phyloP scores from a whole-genome alignment of 2,113 vertebrate genomes.

The Macrotus californicus region DNA sequence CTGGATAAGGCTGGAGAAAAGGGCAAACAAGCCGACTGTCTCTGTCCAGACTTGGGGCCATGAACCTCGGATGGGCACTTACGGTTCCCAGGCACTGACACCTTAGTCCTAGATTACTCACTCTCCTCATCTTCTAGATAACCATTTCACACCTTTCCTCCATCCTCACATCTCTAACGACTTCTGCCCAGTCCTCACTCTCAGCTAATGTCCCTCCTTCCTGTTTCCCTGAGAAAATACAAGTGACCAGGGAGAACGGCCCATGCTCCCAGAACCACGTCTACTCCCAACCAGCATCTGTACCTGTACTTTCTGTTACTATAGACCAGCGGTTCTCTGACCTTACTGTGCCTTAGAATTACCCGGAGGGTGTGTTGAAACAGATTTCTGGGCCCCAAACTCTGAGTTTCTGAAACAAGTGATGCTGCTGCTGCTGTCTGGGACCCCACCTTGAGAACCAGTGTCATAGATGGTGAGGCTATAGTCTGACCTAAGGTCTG shows the following conservation, averaged over 20 bases:
- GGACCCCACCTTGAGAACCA: not conserved
- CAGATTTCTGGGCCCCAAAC: not conserved
- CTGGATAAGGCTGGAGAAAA: not conserved
- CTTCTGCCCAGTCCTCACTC: not conserved
- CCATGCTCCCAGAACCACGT: not conserved
- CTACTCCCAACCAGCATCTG: not conserved
- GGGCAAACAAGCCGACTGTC: not conserved
- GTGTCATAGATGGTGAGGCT: not conserved
- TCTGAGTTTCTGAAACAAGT: not conserved
- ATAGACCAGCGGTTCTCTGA: not conserved
- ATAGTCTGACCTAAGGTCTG: not conserved
- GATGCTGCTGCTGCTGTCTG: not conserved
- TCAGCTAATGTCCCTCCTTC: not conserved
- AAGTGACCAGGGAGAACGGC: not conserved
- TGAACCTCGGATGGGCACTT: not conserved
- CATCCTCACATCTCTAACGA: not conserved
- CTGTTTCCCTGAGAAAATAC: not conserved
- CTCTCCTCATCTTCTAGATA: not conserved
- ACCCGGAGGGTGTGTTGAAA: not conserved
- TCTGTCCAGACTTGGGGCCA: not conserved
- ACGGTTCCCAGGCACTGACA: not conserved
- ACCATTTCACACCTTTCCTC: not conserved
- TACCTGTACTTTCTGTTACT: not conserved
- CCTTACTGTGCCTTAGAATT: not conserved
- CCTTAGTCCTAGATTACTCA: not conserved